phyloP scores from a whole-genome alignment of 2,888 invertebrate species.

The Drosophila anomelani region DNA sequence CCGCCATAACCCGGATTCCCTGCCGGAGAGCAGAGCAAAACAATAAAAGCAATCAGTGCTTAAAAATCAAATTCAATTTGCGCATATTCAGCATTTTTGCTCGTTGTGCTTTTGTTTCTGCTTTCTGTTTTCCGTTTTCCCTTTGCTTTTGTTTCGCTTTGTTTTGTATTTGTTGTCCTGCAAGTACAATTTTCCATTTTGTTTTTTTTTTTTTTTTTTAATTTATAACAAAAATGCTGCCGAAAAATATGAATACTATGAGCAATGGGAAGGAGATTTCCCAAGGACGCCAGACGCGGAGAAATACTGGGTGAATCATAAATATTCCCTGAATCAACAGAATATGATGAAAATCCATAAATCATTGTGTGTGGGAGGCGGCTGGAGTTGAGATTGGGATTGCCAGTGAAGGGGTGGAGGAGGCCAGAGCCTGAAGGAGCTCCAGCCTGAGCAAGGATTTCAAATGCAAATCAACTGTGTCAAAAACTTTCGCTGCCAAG shows the following conservation, averaged over 20 bases:
- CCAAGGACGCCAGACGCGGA: slow-evolving; percentile 37
- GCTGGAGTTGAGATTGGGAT: slow-evolving; percentile 18
- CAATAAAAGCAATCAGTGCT: slow-evolving; percentile 79
- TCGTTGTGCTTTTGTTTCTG: slow-evolving; percentile 44
- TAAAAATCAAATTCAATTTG: slow-evolving; percentile 79
- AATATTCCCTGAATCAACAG: slow-evolving; percentile 83
- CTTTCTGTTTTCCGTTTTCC: slow-evolving; percentile 29
- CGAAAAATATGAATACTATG: slow-evolving; percentile 41
- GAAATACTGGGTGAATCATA: slow-evolving; percentile 72
- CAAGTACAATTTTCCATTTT: slow-evolving; percentile 36
- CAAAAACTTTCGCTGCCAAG: slow-evolving; percentile 75
- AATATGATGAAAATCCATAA: slow-evolving; percentile 83
- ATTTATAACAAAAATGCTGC: slow-evolving; percentile 61
- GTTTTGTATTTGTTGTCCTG: slow-evolving; percentile 25
- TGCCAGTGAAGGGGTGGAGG: neutral
- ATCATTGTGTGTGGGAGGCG: slow-evolving; percentile 68
- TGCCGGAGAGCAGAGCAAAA: slow-evolving; percentile 44
- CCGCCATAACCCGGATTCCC: slow-evolving; percentile 28
- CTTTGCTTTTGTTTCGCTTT: slow-evolving; percentile 9
- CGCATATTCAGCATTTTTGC: slow-evolving; percentile 76
- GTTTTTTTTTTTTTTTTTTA: slow-evolving; percentile 39
- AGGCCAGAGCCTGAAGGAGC: neutral
- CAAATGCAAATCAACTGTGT: slow-evolving; percentile 81
- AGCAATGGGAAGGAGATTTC: slow-evolving; percentile 6
- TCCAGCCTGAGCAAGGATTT: slow-evolving; percentile 66